Evolutionary conservation across 2,113 vertebrate genomes (phyloP), one percentile per base, ranked within the genome.

Genomic region (Trogon melanurus): DNA sequence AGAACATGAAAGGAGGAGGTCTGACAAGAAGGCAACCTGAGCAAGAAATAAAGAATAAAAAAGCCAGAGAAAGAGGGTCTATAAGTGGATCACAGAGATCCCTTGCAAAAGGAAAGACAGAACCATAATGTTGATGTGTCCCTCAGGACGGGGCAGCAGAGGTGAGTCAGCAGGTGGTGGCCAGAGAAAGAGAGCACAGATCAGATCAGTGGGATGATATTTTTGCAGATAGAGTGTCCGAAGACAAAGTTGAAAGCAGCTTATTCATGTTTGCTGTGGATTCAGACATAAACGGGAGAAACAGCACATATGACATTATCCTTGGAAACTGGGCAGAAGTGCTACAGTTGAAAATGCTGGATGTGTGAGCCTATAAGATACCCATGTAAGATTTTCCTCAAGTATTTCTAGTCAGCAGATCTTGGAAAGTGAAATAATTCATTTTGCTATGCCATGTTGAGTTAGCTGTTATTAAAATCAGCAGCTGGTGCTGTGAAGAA

Each of bases 221-320:
- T 79, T 41, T 88, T 72, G 74, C 25, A 89, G 54, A 38, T 11
- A 56, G 45, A 79, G 13, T 27, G 30, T 70, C n/a, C 3, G 6
- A 85, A 93, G 30, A 54, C 3, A 4, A 80, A 81, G 48, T 34
- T 79, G 36, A 91, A 92, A 91, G 32, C 30, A 65, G 44, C 17
- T 75, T 50, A 45, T 65, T 87, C 50, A 47, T 2, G 0, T 70
- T 62, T 76, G 6, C 76, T 6, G 0, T 61, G 22, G 30, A 85
- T 82, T 21, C 41, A 85, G 50, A 18, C 21, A 58, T 41, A 91
- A 94, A 76, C 53, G 54, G 34, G 75, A 93, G 53, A 82, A 79
- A 61, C 2, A 58, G 21, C 29, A 58, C 17, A 16, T 26, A 25
- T 5, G 53, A 29, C 53, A 76, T 83, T 91, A 62, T 44, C 19